Conservation (phyloP, 2,113 vertebrate species). For the Larimichthys crocea region DNA sequence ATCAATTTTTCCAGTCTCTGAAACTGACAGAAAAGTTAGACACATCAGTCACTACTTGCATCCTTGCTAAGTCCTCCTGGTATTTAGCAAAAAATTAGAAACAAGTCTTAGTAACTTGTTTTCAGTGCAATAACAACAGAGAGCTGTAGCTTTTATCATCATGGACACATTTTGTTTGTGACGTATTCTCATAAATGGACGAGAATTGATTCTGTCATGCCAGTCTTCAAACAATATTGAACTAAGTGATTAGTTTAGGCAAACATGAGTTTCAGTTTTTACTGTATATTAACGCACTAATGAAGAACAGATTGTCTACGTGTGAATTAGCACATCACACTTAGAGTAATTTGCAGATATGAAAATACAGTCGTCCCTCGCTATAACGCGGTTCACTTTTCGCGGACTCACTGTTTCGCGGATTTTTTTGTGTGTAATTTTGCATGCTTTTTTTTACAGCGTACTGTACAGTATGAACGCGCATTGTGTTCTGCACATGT, state of each 20-base stretch:
- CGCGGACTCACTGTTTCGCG: too few relatives aligned
- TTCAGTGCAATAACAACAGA: neutral
- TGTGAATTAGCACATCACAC: neutral
- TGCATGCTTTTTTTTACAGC: too few relatives aligned
- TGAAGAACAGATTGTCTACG: too few relatives aligned
- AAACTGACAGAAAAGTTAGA: neutral
- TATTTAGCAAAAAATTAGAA: neutral
- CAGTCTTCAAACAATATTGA: neutral
- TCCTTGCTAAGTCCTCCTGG: neutral
- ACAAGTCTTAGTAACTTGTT: neutral
- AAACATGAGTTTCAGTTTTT: neutral
- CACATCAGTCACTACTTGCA: neutral
- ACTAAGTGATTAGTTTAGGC: neutral
- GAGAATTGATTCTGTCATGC: neutral
- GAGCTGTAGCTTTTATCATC: neutral
- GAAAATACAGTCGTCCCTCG: too few relatives aligned
- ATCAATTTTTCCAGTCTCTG: neutral
- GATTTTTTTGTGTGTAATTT: too few relatives aligned
- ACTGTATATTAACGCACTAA: too few relatives aligned
- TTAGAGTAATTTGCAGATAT: neutral
- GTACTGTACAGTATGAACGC: too few relatives aligned
- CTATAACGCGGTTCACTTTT: too few relatives aligned
- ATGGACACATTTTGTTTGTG: neutral
- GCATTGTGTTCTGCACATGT: too few relatives aligned
- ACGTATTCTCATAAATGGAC: neutral